Evolutionary conservation across 2,888 invertebrate genomes (phyloP).

Genomic region (Tanypteryx hageni): DNA sequence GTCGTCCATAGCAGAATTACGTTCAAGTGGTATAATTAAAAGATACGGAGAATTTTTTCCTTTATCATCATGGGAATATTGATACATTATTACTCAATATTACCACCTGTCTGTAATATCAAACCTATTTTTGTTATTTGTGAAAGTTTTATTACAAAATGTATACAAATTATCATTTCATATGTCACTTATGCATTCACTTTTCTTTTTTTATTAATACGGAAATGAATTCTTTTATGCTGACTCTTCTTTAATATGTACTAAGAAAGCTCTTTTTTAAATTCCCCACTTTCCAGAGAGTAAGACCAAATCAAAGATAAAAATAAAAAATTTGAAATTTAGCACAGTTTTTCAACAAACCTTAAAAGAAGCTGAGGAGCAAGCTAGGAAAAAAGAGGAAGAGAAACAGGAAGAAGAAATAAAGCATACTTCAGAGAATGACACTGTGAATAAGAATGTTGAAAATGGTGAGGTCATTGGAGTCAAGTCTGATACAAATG

Average conservation of each 20-base stretch:
- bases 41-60: no score
- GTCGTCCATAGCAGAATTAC: no score
- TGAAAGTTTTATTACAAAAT: background rate
- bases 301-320: conserved; percentile 78
- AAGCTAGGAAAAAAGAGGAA: conserved; percentile 79
- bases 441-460: background rate
- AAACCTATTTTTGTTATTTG: background rate
- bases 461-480: background rate
- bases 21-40: no score
- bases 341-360: conserved; percentile 82
- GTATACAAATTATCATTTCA: background rate
- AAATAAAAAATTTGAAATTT: conserved; percentile 83
- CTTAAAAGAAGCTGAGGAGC: conserved; percentile 80
- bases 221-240: background rate
- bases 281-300: conserved; percentile 27
- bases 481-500: background rate
- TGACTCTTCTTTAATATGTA: background rate
- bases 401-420: conserved; percentile 82
- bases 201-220: background rate
- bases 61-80: no score
- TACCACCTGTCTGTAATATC: no score
- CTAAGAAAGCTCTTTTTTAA: background rate
- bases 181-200: background rate
- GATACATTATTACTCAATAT: no score
- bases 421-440: background rate